Evolutionary conservation across 2,113 vertebrate genomes (phyloP).

Genomic region (Ictalurus furcatus): DNA sequence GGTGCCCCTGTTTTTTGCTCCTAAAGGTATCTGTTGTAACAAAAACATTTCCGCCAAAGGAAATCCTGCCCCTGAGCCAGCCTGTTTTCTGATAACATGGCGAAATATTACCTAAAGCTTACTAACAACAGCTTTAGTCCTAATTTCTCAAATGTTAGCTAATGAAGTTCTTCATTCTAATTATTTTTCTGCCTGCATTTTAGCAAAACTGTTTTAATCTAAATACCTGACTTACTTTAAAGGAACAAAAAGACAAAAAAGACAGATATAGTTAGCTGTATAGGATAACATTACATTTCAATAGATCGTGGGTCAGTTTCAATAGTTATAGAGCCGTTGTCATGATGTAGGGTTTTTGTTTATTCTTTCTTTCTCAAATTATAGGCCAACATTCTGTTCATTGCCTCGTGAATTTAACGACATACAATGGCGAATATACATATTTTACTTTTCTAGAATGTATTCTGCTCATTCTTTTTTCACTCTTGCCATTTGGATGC

Average conservation of each 20-base stretch:
- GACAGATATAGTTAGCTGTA: not conserved
- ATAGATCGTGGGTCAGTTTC: not conserved
- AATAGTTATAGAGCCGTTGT: conserved; percentile 1
- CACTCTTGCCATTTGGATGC: conserved; percentile 14
- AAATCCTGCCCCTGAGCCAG: not conserved
- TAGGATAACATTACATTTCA: not conserved
- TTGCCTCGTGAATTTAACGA: not conserved
- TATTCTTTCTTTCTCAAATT: not conserved
- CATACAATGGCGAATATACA: conserved; percentile 1
- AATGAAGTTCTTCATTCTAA: not conserved
- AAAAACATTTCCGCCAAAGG: not conserved
- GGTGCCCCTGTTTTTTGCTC: not conserved
- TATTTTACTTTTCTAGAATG: conserved; percentile 1
- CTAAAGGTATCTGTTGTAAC: not conserved
- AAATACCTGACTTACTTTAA: not conserved
- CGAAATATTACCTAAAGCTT: not conserved
- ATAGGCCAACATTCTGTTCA: conserved; percentile 12
- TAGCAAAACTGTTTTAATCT: not conserved
- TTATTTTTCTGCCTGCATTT: not conserved
- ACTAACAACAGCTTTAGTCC: not conserved
- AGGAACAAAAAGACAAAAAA: not conserved
- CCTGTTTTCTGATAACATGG: not conserved
- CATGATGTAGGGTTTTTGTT: conserved; percentile 1
- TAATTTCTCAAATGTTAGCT: not conserved
- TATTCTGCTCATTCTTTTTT: not conserved